Evolutionary conservation across 2,888 invertebrate species (phyloP).

Genomic region (Argyra leucocephala): DNA sequence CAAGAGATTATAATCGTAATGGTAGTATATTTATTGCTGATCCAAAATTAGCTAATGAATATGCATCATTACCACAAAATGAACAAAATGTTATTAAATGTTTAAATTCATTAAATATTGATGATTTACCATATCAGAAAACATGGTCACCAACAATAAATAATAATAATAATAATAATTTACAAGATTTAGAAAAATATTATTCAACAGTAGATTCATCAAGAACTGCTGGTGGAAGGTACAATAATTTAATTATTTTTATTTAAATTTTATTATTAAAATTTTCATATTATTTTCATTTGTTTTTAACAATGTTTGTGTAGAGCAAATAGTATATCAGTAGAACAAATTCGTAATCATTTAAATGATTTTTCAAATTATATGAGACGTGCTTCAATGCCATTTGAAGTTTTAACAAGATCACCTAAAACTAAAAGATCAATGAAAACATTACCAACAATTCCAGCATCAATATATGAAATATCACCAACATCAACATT

Average conservation of each 20-base stretch:
- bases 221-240: slow-evolving; percentile 19
- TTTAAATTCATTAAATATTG: slow-evolving; percentile 24
- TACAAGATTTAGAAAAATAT: slow-evolving; percentile 33
- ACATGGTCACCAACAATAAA: slow-evolving; percentile 36
- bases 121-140: slow-evolving; percentile 32
- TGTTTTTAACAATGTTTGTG: neutral
- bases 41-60: slow-evolving; percentile 36
- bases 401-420: slow-evolving; percentile 14
- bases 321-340: neutral
- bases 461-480: neutral
- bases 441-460: slow-evolving; percentile 15
- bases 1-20: slow-evolving; percentile 49
- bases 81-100: slow-evolving; percentile 30
- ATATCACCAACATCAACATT: neutral
- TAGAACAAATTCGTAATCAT: neutral
- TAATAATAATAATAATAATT: slow-evolving; percentile 27
- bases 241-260: neutral
- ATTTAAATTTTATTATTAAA: too few relatives aligned
- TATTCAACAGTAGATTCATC: slow-evolving; percentile 26
- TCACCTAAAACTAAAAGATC: slow-evolving; percentile 18
- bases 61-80: slow-evolving; percentile 31
- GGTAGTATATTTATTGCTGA: slow-evolving; percentile 34
- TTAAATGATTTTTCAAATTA: slow-evolving; percentile 1
- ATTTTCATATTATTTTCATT: neutral
- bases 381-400: slow-evolving; percentile 21